Base-by-base conservation (phyloP, 1,140 invertebrate species). In the Drosophila paulistorum region DNA sequence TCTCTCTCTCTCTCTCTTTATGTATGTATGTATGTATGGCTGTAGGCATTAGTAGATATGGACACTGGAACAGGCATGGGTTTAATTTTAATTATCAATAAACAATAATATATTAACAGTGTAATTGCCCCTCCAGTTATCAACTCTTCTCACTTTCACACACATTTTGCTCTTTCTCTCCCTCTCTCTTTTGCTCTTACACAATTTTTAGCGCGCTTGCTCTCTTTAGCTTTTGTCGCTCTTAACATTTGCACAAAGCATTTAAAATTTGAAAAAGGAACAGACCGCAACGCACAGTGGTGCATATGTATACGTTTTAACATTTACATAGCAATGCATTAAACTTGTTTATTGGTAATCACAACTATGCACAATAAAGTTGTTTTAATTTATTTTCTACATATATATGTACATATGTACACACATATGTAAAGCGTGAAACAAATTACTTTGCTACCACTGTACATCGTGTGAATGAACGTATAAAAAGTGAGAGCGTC, bases 401-500 rank as follows among this genome's bases (percentile, higher is more conserved):
- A 10, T 37, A 9, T 10, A 7, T 11, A n/a, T n/a, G n/a, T n/a
- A n/a, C n/a, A n/a, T n/a, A n/a, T n/a, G n/a, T n/a, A n/a, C n/a
- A n/a, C n/a, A 17, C 1, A 10, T 37, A 9, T 10, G 1, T 11
- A 10, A 39, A 30, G 30, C 17, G 20, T 42, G 7, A 1, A 1
- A 42, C 42, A 20, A 35, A 30, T 11, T 3, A 23, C 11, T 23
- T 67, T 33, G n/a, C 17, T 33, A 45, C 70, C 82, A 86, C 83
- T 77, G 82, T 86, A 68, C 83, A 57, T 57, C 77, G 84, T 87
- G 83, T 87, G 83, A 87, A 87, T 87, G 83, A 87, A 87, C 83
- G 84, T 83, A 89, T 89, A 87, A 87, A 86, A 87, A 87, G 83
- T 87, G 83, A 87, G 83, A 87, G 83, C 77, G 59, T 72, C 76